Percentiles rank a stretch among this genome's conserved stretches.
These are phyloP conservation scores for Watsonalla binaria DNA, from an alignment of 2,888 invertebrate genomes.

Conservation along the genomic window DNA sequence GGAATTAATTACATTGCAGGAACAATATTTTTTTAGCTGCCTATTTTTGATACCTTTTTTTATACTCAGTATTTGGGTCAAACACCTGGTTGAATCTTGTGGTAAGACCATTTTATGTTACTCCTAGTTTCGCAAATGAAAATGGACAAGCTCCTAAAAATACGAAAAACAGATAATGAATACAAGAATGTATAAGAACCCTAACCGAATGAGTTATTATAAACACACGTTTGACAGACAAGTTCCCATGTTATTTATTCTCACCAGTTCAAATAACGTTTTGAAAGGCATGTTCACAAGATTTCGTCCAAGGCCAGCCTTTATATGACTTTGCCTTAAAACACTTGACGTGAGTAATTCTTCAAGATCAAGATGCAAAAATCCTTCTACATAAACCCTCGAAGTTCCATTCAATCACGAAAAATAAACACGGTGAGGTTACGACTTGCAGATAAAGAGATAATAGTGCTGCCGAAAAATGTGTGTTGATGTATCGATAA, in stretches of 20 bases:
- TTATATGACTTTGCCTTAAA: constrained; percentile 5
- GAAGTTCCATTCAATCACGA: constrained; percentile 4
- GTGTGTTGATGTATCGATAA: neutral
- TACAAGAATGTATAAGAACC: too few species aligned
- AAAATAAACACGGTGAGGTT: constrained; percentile 13
- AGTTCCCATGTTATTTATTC: neutral
- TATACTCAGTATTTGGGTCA: too few species aligned
- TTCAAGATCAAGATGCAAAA: constrained; percentile 6
- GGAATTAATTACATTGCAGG: too few species aligned
- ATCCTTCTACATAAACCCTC: constrained; percentile 4
- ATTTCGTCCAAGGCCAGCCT: neutral
- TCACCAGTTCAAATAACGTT: neutral
- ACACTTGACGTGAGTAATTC: constrained; percentile 10
- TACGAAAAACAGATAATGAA: too few species aligned
- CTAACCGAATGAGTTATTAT: neutral
- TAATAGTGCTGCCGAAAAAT: neutral
- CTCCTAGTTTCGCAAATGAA: too few species aligned
- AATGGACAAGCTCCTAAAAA: too few species aligned
- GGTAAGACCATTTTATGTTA: too few species aligned
- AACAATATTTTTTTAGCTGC: too few species aligned
- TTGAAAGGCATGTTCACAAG: neutral
- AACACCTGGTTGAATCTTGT: too few species aligned
- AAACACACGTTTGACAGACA: neutral
- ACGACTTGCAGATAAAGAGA: constrained; percentile 15
- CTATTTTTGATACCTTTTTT: too few species aligned